A percentile compares a stretch with the other conserved stretches of the same genome.
These are phyloP conservation scores for Meles meles DNA, from an alignment of 2,113 vertebrate species.

Conservation along the genomic window DNA sequence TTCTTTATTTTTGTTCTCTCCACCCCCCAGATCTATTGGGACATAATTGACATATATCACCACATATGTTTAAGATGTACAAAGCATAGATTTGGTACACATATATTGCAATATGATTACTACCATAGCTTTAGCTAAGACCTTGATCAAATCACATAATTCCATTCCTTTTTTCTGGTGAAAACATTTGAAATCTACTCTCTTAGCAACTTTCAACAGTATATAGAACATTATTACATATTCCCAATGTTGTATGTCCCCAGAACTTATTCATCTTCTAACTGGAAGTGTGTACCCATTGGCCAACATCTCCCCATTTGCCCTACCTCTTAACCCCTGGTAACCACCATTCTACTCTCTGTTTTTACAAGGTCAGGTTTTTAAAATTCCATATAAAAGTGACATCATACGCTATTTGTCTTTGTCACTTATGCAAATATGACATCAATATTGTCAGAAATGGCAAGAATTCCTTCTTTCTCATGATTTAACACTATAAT, in stretches of 20 bases:
- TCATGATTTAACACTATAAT: background rate
- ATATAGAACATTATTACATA: background rate
- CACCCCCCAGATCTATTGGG: background rate
- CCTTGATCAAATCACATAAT: background rate
- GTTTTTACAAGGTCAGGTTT: background rate
- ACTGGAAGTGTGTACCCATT: background rate
- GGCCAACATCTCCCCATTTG: background rate
- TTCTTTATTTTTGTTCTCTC: background rate
- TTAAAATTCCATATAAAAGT: background rate
- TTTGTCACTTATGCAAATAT: background rate
- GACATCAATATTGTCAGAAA: background rate
- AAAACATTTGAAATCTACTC: background rate
- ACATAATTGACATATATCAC: background rate
- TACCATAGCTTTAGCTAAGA: background rate
- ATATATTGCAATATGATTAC: background rate
- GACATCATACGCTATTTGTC: background rate
- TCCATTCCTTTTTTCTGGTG: background rate
- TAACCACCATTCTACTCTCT: background rate
- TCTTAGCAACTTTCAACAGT: background rate
- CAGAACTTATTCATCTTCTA: background rate
- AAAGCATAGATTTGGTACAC: background rate
- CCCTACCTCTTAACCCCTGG: too few species aligned
- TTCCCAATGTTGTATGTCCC: background rate
- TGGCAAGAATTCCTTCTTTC: background rate
- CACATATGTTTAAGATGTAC: background rate